Conservation (phyloP, 2,113 vertebrate species). For the Riparia riparia region DNA sequence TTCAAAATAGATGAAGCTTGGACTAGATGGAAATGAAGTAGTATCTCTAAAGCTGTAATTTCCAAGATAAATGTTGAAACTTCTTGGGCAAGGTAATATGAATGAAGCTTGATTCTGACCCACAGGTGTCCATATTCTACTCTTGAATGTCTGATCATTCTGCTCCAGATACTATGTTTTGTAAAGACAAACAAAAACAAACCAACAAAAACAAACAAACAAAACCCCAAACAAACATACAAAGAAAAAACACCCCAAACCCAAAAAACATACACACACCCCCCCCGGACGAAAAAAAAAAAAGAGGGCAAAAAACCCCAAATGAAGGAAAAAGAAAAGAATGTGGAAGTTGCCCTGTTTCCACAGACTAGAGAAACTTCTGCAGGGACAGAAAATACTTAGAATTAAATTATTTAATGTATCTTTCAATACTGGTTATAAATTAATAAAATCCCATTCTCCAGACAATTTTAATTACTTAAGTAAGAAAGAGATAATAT, state of each 20-base stretch:
- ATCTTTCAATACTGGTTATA: background rate
- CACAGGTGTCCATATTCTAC: background rate
- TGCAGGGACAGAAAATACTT: background rate
- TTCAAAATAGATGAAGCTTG: background rate
- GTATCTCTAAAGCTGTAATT: background rate
- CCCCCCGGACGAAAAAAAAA: no score
- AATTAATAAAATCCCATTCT: background rate
- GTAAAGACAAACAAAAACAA: background rate
- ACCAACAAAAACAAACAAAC: no score
- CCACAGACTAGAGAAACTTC: background rate
- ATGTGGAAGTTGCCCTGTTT: background rate
- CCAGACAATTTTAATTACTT: background rate
- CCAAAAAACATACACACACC: no score
- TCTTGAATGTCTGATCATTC: background rate
- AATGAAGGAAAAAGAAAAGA: background rate
- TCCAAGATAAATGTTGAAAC: background rate
- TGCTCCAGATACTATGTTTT: background rate
- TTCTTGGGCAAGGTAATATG: background rate
- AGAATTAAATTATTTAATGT: background rate
- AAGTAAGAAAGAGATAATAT: background rate
- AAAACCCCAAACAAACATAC: no score
- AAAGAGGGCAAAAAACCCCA: no score
- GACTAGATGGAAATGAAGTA: background rate
- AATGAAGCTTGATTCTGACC: background rate
- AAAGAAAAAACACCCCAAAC: no score